These are phyloP conservation scores for Momotus momota DNA, from an alignment of 2,797 vertebrate genomes.

Conservation along the genomic window DNA sequence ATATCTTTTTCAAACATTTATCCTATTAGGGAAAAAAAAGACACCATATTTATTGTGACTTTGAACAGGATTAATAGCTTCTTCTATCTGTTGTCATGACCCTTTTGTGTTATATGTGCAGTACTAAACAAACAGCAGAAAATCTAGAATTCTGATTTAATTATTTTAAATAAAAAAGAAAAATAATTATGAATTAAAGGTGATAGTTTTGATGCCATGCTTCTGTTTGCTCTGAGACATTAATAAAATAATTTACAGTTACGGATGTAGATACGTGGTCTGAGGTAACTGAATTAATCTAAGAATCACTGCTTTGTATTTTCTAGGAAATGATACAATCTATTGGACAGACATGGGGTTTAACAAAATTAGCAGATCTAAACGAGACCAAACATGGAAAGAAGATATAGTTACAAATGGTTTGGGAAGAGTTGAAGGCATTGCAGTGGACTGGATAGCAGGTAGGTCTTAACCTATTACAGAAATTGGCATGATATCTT, in stretches of 20 bases:
- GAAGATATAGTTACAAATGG: slow-evolving; percentile 96
- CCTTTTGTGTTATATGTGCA: neutral
- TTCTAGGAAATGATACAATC: slow-evolving; percentile 92
- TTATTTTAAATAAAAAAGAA: neutral
- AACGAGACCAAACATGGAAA: slow-evolving; percentile 97
- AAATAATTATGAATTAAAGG: neutral
- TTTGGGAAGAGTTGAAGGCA: slow-evolving; percentile 95
- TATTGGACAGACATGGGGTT: slow-evolving; percentile 99
- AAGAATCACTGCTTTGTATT: neutral
- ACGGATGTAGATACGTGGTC: neutral
- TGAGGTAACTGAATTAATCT: neutral
- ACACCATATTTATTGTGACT: neutral
- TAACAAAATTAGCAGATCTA: slow-evolving; percentile 94
- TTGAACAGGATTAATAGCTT: neutral
- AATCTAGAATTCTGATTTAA: neutral
- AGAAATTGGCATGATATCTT: neutral
- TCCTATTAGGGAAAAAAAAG: neutral
- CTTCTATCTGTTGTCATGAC: neutral
- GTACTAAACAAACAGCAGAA: neutral
- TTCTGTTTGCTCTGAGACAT: neutral
- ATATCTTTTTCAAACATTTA: neutral
- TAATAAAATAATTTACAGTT: neutral
- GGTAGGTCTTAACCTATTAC: slow-evolving; percentile 75
- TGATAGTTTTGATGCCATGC: neutral
- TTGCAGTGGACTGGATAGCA: slow-evolving; percentile 97